Percentiles rank a stretch among this genome's conserved stretches.
Conservation (phyloP, 2,797 vertebrate species). For the Notamacropus eugenii region DNA sequence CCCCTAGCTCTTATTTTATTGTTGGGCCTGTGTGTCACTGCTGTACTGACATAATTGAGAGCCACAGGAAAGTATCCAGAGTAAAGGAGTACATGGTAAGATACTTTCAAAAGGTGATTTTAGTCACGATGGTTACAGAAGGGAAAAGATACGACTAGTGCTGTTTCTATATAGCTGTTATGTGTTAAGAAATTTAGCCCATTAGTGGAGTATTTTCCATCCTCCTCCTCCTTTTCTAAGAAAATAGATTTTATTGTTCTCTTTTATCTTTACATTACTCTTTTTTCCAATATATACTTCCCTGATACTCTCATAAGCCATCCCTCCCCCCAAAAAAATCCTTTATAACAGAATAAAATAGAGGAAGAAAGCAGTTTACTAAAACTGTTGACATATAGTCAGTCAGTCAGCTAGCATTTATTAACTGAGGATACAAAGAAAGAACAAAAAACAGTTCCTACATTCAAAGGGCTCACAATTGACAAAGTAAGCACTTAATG, state of each 20-base stretch:
- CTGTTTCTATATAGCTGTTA: neutral
- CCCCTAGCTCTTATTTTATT: neutral
- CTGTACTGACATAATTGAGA: neutral
- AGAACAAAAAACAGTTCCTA: neutral
- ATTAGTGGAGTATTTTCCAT: neutral
- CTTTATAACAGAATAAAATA: neutral
- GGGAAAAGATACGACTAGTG: neutral
- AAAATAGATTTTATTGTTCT: neutral
- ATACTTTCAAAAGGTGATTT: conserved; percentile 14
- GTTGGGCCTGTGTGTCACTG: neutral
- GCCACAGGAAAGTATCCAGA: neutral
- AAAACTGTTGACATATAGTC: neutral
- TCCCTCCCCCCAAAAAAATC: neutral
- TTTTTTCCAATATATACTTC: neutral
- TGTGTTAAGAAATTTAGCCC: neutral
- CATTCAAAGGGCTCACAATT: neutral
- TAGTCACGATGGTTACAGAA: neutral
- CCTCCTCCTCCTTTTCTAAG: neutral
- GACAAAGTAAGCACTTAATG: neutral
- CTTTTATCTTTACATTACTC: neutral
- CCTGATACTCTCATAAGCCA: neutral
- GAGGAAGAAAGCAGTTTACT: neutral
- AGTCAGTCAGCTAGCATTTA: neutral
- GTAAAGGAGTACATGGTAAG: conserved; percentile 41
- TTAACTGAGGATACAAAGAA: neutral